Conservation (phyloP, 2,113 vertebrate species). For the Tragelaphus scriptus region DNA sequence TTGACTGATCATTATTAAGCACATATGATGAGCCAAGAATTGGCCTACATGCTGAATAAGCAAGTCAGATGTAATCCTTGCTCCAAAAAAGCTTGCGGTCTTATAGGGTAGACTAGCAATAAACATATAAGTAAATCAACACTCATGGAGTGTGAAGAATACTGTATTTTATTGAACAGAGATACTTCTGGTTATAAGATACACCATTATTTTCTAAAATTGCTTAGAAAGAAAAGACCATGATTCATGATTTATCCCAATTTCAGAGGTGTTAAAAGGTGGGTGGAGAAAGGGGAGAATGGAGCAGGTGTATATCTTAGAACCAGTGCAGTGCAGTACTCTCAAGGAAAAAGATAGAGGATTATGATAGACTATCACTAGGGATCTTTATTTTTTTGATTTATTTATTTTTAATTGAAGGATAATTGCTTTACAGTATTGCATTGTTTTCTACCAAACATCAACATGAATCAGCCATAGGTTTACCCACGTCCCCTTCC, state of each 20-base stretch:
- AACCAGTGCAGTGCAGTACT: not conserved
- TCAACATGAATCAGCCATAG: not conserved
- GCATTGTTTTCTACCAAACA: not conserved
- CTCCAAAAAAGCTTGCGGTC: not conserved
- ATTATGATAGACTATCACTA: not conserved
- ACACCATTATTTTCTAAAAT: not conserved
- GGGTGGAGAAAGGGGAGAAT: not conserved
- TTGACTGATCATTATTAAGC: not conserved
- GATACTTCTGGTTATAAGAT: not conserved
- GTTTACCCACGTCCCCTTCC: not conserved
- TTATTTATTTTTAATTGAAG: not conserved
- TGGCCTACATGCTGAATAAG: not conserved
- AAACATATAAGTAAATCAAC: too few relatives aligned
- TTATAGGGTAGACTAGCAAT: not conserved
- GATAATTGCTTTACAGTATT: not conserved
- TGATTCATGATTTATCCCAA: not conserved
- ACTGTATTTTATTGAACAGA: not conserved
- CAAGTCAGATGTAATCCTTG: not conserved
- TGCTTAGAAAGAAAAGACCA: not conserved
- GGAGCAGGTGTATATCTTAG: not conserved
- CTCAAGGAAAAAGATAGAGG: not conserved
- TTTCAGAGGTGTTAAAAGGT: not conserved
- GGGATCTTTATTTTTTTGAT: not conserved
- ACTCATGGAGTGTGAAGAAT: not conserved
- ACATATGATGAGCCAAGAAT: not conserved